A percentile compares a stretch with the other conserved stretches of the same genome.
Evolutionary conservation across 2,888 invertebrate genomes (phyloP).

Genomic region (Trichogramma evanescens): DNA sequence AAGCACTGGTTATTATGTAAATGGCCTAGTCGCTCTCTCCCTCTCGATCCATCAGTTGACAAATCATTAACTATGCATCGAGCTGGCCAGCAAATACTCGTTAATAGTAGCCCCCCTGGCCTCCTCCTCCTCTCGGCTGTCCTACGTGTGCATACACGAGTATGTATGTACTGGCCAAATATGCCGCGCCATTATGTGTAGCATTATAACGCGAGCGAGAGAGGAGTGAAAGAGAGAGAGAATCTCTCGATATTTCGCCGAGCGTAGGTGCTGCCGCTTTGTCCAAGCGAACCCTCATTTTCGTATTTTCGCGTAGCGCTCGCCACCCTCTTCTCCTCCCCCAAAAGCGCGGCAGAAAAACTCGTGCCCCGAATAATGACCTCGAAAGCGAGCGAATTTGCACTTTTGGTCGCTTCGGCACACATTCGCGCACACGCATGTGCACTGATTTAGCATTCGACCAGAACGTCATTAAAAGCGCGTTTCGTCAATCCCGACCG

Average conservation of each 20-base stretch:
- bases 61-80: slow-evolving; percentile 49
- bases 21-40: too few species aligned
- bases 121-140: slow-evolving; percentile 14
- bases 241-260: too few species aligned
- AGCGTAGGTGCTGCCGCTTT: too few species aligned
- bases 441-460: background rate
- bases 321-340: too few species aligned
- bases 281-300: too few species aligned
- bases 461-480: slow-evolving; percentile 2
- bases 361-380: background rate
- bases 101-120: slow-evolving; percentile 34
- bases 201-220: slow-evolving; percentile 25
- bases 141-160: slow-evolving; percentile 19
- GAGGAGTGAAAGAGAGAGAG: too few species aligned
- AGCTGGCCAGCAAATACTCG: slow-evolving; percentile 47
- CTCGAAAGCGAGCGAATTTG: background rate
- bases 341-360: background rate
- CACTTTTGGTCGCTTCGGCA: background rate
- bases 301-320: too few species aligned
- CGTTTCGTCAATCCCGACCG: background rate
- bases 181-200: slow-evolving; percentile 29
- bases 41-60: slow-evolving; percentile 35
- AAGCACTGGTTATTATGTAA: too few species aligned
- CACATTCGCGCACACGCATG: background rate
- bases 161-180: slow-evolving; percentile 12